A percentile compares a stretch with the other conserved stretches of the same genome.
These are phyloP conservation scores for Epinephelus coioides DNA, from an alignment of 2,797 vertebrate species.

Conservation along the genomic window DNA sequence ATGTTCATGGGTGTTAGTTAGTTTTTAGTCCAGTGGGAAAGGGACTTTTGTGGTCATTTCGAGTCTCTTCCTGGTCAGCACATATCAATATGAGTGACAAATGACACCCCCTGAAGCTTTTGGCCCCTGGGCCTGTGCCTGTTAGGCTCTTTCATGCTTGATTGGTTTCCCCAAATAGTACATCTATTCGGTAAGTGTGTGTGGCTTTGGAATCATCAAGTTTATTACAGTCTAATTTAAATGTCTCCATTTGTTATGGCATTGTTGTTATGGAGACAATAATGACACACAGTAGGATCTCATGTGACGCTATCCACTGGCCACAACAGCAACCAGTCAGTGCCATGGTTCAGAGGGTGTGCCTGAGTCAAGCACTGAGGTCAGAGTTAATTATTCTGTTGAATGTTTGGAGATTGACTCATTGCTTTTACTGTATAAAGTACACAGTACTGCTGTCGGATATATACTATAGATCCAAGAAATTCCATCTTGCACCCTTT, in stretches of 20 bases:
- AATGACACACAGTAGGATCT: neutral
- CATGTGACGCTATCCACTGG: constrained; percentile 17
- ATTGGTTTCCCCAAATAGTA: constrained; percentile 13
- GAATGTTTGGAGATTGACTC: constrained; percentile 14
- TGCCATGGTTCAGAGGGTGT: constrained; percentile 13
- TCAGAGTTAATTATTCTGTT: constrained; percentile 37
- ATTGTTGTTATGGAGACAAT: constrained; percentile 23
- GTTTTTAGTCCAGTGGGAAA: too few relatives aligned
- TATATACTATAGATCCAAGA: neutral
- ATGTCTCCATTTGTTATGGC: constrained; percentile 18
- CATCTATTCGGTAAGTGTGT: constrained; percentile 3
- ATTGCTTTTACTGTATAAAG: neutral
- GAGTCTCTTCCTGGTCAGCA: too few relatives aligned
- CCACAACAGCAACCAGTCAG: constrained; percentile 22
- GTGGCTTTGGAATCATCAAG: constrained; percentile 3
- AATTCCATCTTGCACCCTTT: neutral
- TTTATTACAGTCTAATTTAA: neutral
- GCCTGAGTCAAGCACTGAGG: constrained; percentile 28
- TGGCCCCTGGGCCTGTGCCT: too few relatives aligned
- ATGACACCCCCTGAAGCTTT: too few relatives aligned
- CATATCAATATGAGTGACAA: too few relatives aligned
- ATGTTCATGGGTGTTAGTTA: too few relatives aligned
- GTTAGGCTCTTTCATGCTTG: neutral
- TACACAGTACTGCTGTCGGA: neutral
- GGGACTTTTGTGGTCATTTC: too few relatives aligned